Evolutionary conservation across 2,888 invertebrate genomes (phyloP), one percentile per base, ranked within the genome.

Genomic region (Pterostichus niger): DNA sequence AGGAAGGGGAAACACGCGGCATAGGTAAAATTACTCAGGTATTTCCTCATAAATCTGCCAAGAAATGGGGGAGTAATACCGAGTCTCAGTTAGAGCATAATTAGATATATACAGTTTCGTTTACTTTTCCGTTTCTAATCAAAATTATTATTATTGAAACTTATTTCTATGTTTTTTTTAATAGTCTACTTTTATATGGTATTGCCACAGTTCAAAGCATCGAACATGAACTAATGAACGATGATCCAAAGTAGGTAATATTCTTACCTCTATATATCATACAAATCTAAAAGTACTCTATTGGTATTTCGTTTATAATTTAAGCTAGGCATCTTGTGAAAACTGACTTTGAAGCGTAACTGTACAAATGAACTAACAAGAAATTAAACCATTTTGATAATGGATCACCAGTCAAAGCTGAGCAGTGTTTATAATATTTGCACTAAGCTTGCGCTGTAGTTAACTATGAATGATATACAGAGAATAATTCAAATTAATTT

Each of bases 1-100:
- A 97, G 73, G 96, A 97, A 87, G 96, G 97, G 7, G 92, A 93
- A 85, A 95, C 96, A 46, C 97, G 96, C 89, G 98, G 97, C 46
- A 95, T 97, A 85, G 98, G 97, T 1, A 94, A 95, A 87, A 94
- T 98, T 7, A 94, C 94, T 0, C 95, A 95, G 88, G 92, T 95
- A 71, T 95, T 95, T 89, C 94, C 94, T 0, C 83, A 77, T 46
- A 40, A 33, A 11, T 10, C 44, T 33, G 31, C 49, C 11, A 64
- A 79, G 40, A 68, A 68, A 49, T 46, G 56, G 15, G 46, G 46
- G 13, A 54, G 54, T 33, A 75, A 71, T 13, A 71, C 31, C 17
- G 75, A 75, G 44, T 71, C 68, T 71, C 68, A 71, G n/a, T n/a
- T 71, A 44, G 40, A 0, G n/a, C 40, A 15, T 71, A 71, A 71